Evolutionary conservation across 2,113 vertebrate genomes (phyloP), one percentile per base, ranked within the genome.

Genomic region (Tamias sibiricus): DNA sequence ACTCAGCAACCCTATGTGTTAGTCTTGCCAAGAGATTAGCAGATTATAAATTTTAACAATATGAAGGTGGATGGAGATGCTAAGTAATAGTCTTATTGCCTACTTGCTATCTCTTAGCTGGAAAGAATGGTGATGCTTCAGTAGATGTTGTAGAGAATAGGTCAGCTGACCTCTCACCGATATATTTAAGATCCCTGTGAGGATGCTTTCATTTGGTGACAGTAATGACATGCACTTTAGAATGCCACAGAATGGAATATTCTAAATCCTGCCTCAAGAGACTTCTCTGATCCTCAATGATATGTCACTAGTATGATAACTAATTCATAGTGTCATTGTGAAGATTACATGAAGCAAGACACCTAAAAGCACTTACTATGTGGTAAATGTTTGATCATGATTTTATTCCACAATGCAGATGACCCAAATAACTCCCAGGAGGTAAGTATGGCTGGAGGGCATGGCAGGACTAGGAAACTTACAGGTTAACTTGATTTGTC

Each of bases 261-360:
- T 62, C 24, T 62, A 92, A 86, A 93, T 92, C 40, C 75, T 72
- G 24, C 30, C 79, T 90, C 57, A 92, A 72, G 17, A 82, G 85
- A 74, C 10, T 75, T 94, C 64, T 90, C 83, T 81, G 66, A 30
- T 82, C 20, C 80, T 59, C 75, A 64, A 13, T 77, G 76, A 95
- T 79, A 93, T 66, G 35, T 59, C 74, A 66, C 52, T 47, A 57
- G 54, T 49, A 5, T 37, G 54, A 84, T 82, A 35, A 44, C n/a
- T 52, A 86, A n/a, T 49, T 75, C n/a, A 72, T 57, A 76, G 16
- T n/a, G 20, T 49, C 64, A 1, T 69, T 59, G 32, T 26, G 9
- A 74, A 42, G 5, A 82, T 86, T 91, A 86, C 92, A 74, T 35
- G 8, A 90, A 59, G 6, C 66, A 44, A 83, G n/a, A 3, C n/a